These are phyloP conservation scores for Benitochromis conjunctus DNA, from an alignment of 2,113 vertebrate species.

Conservation along the genomic window DNA sequence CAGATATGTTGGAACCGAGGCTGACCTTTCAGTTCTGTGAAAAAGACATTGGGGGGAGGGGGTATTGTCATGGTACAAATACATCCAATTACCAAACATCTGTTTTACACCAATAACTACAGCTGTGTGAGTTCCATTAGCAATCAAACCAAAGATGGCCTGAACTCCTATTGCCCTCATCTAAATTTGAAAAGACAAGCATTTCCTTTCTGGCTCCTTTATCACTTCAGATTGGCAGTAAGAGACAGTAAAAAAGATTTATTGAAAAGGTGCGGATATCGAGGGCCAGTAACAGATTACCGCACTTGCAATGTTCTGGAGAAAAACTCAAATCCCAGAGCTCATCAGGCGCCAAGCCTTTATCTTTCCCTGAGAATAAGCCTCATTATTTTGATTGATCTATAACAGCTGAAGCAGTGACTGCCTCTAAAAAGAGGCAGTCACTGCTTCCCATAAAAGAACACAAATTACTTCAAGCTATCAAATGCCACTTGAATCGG, in stretches of 20 bases:
- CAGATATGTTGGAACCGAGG: background rate
- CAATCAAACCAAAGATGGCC: constrained; percentile 13
- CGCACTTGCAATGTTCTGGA: constrained; percentile 5
- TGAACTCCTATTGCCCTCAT: background rate
- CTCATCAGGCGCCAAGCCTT: constrained; percentile 15
- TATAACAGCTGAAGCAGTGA: constrained; percentile 1
- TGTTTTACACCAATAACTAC: constrained; percentile 23
- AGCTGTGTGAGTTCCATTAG: background rate
- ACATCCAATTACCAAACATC: constrained; percentile 22
- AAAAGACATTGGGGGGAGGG: background rate
- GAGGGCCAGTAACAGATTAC: constrained; percentile 2
- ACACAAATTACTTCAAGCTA: background rate
- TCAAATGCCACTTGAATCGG: constrained; percentile 1
- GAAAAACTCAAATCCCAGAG: constrained; percentile 12
- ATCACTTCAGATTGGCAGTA: background rate
- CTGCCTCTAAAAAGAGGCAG: background rate
- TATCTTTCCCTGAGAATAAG: constrained; percentile 24
- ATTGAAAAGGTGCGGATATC: background rate
- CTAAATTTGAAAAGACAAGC: constrained; percentile 5
- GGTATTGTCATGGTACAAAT: background rate
- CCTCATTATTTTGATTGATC: constrained; percentile 41
- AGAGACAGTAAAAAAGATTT: constrained; percentile 29
- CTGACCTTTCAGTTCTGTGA: constrained; percentile 27
- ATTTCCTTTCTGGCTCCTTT: constrained; percentile 8
- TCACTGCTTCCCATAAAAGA: background rate